phyloP scores from a whole-genome alignment of 2,113 vertebrate species.

The Micromys minutus region DNA sequence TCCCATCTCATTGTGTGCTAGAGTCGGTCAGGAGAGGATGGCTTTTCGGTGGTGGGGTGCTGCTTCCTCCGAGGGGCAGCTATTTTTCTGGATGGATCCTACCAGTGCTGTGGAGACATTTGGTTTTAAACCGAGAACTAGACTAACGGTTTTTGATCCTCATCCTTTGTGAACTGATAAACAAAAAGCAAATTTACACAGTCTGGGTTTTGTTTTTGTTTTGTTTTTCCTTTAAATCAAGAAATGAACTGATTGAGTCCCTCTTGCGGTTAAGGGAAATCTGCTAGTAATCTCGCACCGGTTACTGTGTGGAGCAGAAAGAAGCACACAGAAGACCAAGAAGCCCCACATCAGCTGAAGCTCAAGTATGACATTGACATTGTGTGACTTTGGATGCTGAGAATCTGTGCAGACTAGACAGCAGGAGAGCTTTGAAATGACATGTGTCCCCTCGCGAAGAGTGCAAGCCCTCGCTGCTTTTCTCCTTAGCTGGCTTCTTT shows the following conservation, averaged over 20 bases:
- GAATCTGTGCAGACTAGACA: constrained; percentile 52
- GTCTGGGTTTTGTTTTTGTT: neutral
- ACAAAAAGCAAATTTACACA: neutral
- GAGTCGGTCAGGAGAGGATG: neutral
- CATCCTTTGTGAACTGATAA: neutral
- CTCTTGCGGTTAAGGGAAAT: constrained; percentile 8
- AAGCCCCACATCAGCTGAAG: neutral
- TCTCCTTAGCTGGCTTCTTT: constrained; percentile 4
- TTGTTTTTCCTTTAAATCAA: constrained; percentile 16
- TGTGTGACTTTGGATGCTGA: constrained; percentile 70
- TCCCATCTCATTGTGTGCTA: neutral
- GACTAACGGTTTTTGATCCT: neutral
- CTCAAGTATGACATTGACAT: constrained; percentile 65
- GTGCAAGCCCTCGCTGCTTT: neutral
- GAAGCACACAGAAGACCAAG: neutral
- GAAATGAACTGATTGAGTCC: neutral
- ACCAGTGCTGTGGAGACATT: neutral
- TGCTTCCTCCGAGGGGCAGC: neutral
- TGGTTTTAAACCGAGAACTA: constrained; percentile 20
- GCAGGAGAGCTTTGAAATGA: neutral
- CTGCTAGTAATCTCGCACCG: neutral
- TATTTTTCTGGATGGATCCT: neutral
- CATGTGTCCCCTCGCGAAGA: constrained; percentile 59
- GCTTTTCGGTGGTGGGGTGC: neutral
- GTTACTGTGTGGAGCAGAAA: neutral